These are phyloP conservation scores for Balaenoptera acutorostrata DNA, from an alignment of 2,113 vertebrate genomes.

Conservation along the genomic window DNA sequence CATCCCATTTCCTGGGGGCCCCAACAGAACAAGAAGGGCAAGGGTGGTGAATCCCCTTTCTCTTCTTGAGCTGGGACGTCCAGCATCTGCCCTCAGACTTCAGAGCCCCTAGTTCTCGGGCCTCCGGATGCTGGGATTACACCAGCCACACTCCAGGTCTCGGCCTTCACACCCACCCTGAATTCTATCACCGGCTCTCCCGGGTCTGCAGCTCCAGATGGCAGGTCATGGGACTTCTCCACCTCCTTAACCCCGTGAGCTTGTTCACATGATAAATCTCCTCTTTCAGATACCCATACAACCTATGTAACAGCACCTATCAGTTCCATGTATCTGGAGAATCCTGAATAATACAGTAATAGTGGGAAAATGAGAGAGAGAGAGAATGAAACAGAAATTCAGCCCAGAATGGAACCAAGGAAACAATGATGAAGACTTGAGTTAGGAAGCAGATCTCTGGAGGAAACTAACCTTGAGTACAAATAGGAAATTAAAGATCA, in stretches of 20 bases:
- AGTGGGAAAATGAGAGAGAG: neutral
- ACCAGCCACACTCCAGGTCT: neutral
- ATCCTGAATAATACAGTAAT: neutral
- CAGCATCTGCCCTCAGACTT: neutral
- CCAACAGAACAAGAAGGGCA: neutral
- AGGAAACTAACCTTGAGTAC: neutral
- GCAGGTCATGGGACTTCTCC: neutral
- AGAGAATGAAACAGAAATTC: neutral
- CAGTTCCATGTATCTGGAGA: neutral
- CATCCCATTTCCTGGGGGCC: rapidly evolving
- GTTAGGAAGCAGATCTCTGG: neutral
- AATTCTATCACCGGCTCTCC: rapidly evolving
- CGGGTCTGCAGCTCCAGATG: neutral
- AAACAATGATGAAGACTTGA: rapidly evolving
- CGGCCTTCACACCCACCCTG: neutral
- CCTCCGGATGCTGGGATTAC: neutral
- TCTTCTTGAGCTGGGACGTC: too few relatives aligned
- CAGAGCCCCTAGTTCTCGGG: rapidly evolving
- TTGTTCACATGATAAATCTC: neutral
- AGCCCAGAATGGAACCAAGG: rapidly evolving
- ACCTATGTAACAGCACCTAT: rapidly evolving
- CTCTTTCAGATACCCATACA: too few relatives aligned
- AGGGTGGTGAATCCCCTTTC: too few relatives aligned
- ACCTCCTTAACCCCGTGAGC: too few relatives aligned
- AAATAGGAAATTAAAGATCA: neutral